Evolutionary conservation across 2,888 invertebrate genomes (phyloP), one percentile per base, ranked within the genome.

Genomic region (Mamestra brassicae): DNA sequence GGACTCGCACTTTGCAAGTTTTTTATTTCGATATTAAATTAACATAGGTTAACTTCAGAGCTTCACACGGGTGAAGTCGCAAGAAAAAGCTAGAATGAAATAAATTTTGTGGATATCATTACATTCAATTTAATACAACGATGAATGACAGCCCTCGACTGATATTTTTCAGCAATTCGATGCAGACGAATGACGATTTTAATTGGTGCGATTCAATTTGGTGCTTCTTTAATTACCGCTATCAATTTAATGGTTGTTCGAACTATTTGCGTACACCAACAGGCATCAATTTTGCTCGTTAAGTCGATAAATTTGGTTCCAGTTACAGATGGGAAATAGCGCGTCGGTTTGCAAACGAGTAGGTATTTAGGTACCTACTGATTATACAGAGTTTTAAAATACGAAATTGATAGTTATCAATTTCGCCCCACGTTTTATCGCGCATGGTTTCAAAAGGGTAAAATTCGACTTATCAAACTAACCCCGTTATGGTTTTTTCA

Each of bases 171-270:
- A 55, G 61, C 65, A 36, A 70, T 71, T 62, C 55, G 66, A 69
- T 71, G 47, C 61, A 76, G 69, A 84, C 63, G 71, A 75, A 82
- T 78, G 63, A 60, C 67, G 69, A 62, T 82, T 85, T 85, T 82
- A 79, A 85, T 85, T 82, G 75, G 63, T 67, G 60, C 64, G 55
- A 71, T 82, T 82, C 71, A 76, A 76, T 79, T 76, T 78, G 65
- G 58, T 38, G 73, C 68, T 76, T 76, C 79, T 85, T 85, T 82
- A 82, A 84, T 85, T 79, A 85, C 83, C 52, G 73, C 76, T 67
- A 85, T 84, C 79, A 78, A 82, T 82, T 78, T 74, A 67, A 82
- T 82, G 69, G 75, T 55, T 62, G 66, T 80, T 80, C 66, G 36
- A 75, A 76, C 85, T 85, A 82, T 82, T 82, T 69, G 71, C 61